A percentile compares a stretch with the other conserved stretches of the same genome.
Conservation (phyloP, 1,140 invertebrate genomes). For the Calephelis nemesis region DNA sequence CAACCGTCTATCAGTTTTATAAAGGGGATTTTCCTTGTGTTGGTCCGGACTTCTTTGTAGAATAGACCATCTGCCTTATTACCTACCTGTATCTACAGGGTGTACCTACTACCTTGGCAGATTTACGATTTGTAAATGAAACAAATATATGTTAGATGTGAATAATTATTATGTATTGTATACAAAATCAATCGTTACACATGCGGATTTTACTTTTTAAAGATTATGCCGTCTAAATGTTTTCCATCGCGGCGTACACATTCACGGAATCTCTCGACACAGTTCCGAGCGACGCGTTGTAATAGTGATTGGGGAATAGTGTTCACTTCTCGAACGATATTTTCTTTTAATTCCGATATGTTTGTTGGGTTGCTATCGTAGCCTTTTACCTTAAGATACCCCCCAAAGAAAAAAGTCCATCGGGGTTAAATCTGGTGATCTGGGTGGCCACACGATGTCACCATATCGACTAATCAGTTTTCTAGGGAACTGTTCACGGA, state of each 20-base stretch:
- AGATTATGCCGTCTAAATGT: background rate
- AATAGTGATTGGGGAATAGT: background rate
- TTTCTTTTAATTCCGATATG: constrained; percentile 24
- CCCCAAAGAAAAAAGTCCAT: constrained; percentile 6
- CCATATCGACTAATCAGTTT: constrained; percentile 43
- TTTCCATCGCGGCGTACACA: background rate
- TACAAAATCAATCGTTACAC: no score
- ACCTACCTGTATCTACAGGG: no score
- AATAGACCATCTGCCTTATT: no score
- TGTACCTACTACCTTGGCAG: no score
- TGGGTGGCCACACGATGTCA: constrained; percentile 50
- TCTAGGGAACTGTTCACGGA: constrained; percentile 40
- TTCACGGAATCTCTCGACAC: background rate
- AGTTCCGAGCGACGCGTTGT: constrained; percentile 7
- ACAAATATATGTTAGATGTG: no score
- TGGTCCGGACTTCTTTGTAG: no score
- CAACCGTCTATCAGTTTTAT: no score
- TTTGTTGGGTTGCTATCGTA: constrained; percentile 25
- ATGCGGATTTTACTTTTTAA: background rate
- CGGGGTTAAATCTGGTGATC: constrained; percentile 20
- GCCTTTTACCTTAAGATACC: constrained; percentile 50
- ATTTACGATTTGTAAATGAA: no score
- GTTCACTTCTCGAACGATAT: constrained; percentile 21
- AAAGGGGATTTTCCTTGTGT: no score
- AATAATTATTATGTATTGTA: no score